Conservation (phyloP, 2,797 vertebrate genomes). For the Schizopygopsis pylzovi region DNA sequence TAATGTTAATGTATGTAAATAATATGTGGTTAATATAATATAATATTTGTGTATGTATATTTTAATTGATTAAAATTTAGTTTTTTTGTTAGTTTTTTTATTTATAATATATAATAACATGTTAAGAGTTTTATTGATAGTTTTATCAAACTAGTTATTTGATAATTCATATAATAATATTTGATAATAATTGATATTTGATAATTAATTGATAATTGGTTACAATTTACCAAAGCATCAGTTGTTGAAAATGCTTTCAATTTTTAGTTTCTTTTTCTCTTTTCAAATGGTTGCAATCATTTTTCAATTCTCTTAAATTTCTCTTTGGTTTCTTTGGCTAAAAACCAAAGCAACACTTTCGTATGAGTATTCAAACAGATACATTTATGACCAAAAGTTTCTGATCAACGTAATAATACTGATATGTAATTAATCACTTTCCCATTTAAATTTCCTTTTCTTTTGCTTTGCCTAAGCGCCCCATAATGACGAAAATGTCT, state of each 20-base stretch:
- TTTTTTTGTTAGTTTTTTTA: background rate
- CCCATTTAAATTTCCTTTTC: background rate
- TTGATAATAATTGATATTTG: background rate
- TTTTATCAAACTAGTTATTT: background rate
- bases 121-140: background rate
- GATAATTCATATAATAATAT: background rate
- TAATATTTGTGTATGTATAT: background rate
- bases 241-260: background rate
- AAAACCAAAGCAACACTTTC: constrained; percentile 76
- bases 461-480: background rate
- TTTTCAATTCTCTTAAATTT: background rate
- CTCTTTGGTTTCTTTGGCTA: constrained; percentile 45
- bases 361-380: constrained; percentile 76
- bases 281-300: background rate
- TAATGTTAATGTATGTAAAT: background rate
- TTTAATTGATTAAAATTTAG: background rate
- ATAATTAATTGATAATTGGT: background rate
- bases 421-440: constrained; percentile 26
- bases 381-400: constrained; percentile 72
- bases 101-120: background rate
- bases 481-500: background rate
- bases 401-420: constrained; percentile 12
- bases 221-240: background rate
- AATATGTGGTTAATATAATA: background rate
- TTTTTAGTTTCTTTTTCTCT: background rate